These are phyloP conservation scores for Paedocypris sp. DNA, from an alignment of 2,113 vertebrate species.

Conservation along the genomic window DNA sequence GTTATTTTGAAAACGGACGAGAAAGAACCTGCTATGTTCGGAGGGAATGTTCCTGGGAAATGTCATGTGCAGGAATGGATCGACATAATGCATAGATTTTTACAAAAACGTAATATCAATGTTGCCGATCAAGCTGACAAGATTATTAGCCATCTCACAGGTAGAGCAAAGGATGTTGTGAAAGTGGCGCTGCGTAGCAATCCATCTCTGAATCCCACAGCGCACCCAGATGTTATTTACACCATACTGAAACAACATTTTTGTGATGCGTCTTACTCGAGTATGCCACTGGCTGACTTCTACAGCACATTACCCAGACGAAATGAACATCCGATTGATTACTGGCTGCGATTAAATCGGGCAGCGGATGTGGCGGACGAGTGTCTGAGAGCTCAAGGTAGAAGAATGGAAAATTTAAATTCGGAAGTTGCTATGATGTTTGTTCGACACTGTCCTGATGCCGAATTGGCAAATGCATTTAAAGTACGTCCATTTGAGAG, in stretches of 20 bases:
- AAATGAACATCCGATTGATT: conserved; percentile 8
- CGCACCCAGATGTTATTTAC: background rate
- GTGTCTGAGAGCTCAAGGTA: conserved; percentile 9
- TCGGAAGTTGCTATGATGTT: conserved; percentile 27
- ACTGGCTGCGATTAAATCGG: conserved; percentile 28
- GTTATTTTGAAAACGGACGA: conserved; percentile 8
- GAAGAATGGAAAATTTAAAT: background rate
- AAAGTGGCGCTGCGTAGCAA: conserved; percentile 16
- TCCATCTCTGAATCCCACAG: background rate
- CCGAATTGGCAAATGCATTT: background rate
- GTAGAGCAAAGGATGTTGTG: conserved; percentile 18
- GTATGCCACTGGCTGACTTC: background rate
- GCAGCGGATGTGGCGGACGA: conserved; percentile 22
- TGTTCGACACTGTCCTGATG: conserved; percentile 19
- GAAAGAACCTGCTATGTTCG: conserved; percentile 8
- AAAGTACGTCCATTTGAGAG: background rate
- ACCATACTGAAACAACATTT: conserved; percentile 22
- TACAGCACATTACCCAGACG: background rate
- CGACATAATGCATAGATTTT: conserved; percentile 14
- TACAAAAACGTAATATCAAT: conserved; percentile 7
- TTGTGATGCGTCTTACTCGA: background rate
- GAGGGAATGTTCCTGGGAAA: background rate
- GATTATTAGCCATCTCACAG: conserved; percentile 6
- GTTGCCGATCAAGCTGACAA: background rate
- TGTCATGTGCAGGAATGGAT: conserved; percentile 14